These are phyloP conservation scores for Ommatoiulus sabulosus DNA, from an alignment of 2,888 invertebrate genomes.

Conservation along the genomic window DNA sequence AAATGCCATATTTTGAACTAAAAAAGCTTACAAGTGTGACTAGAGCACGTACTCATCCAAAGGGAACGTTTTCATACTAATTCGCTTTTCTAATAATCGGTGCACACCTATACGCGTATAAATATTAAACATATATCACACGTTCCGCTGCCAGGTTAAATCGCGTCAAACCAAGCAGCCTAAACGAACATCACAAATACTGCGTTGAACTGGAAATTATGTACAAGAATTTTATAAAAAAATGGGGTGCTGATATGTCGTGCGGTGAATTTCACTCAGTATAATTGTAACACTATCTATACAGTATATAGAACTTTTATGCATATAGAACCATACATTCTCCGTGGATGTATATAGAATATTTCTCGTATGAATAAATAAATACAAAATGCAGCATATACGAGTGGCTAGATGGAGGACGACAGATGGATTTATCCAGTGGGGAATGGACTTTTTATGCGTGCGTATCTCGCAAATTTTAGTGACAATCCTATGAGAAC, in stretches of 20 bases:
- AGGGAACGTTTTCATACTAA: neutral
- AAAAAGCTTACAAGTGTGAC: neutral
- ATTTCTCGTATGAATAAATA: slow-evolving; percentile 16
- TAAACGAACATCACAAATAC: neutral
- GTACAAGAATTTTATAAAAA: slow-evolving; percentile 6
- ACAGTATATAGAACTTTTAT: neutral
- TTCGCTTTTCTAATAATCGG: neutral
- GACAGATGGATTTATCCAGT: neutral
- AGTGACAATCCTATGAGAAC: neutral
- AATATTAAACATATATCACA: slow-evolving; percentile 5
- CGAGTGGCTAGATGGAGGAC: neutral
- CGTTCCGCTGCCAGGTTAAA: neutral
- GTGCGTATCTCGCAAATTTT: neutral
- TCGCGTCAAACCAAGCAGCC: neutral
- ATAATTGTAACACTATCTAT: neutral
- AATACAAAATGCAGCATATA: neutral
- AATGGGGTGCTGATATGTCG: neutral
- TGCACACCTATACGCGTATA: slow-evolving; percentile 20
- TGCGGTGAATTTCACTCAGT: neutral
- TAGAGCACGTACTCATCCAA: slow-evolving; percentile 24
- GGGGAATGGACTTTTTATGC: neutral
- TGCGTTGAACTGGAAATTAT: neutral
- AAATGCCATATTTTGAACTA: neutral
- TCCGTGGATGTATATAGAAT: neutral
- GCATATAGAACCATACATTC: neutral